Evolutionary conservation across 2,113 vertebrate genomes (phyloP).

Genomic region (Romanogobio albipinnatus): DNA sequence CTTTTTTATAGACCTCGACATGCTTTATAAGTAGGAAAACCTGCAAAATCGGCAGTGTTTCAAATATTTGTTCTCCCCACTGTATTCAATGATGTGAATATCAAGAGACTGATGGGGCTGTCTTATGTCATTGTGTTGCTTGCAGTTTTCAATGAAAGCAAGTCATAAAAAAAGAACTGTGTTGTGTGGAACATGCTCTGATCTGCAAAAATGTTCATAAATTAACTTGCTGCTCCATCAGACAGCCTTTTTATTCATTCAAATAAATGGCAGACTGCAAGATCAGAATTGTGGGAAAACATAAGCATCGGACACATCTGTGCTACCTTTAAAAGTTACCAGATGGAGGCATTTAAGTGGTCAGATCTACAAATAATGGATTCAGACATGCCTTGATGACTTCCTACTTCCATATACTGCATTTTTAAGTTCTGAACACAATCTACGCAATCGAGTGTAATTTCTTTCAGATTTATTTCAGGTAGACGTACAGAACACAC

Average conservation of each 20-base stretch:
- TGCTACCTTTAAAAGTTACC: not conserved
- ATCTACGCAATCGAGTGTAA: not conserved
- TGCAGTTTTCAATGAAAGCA: not conserved
- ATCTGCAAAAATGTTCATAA: not conserved
- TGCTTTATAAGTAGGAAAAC: too few species aligned
- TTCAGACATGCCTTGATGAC: not conserved
- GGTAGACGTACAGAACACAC: not conserved
- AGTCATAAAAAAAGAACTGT: not conserved
- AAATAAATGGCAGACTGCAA: not conserved
- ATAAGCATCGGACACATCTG: not conserved
- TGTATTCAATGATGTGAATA: not conserved
- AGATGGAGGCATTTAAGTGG: not conserved
- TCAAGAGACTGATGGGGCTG: not conserved
- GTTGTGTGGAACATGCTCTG: not conserved
- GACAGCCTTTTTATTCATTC: not conserved
- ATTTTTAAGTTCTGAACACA: conserved; percentile 8
- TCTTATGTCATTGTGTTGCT: not conserved
- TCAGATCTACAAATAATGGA: conserved; percentile 14
- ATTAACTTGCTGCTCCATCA: not conserved
- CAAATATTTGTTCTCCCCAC: too few species aligned
- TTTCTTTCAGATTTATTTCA: not conserved
- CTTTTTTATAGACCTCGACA: too few species aligned
- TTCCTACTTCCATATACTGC: not conserved
- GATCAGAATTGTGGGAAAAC: not conserved
- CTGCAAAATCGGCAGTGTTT: too few species aligned